Base-by-base conservation (phyloP, 2,113 vertebrate species). In the Poecilia latipinna region DNA sequence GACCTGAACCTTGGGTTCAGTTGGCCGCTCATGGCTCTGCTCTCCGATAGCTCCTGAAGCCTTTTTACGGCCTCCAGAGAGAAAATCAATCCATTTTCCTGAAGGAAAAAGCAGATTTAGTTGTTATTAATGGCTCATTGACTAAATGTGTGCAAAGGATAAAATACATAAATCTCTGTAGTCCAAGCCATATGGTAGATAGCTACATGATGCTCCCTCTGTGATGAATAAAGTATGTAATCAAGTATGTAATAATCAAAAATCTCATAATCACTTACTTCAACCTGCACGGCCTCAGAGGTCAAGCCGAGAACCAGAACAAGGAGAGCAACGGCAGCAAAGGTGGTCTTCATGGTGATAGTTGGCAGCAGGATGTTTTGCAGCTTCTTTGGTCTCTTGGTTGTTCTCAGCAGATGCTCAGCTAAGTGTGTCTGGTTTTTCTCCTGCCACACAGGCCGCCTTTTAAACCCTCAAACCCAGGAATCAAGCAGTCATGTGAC, bases 21-120 rank as follows among this genome's bases (percentile, higher is more conserved):
- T 19, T 37, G 64, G 35, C 42, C 67, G 2, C 15, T 28, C 1
- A 24, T 6, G 0, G 1, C 12, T n/a, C 44, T 19, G 61, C 57
- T 76, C 42, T 76, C 80, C 3, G 85, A 51, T 68, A 96, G 37
- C 32, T 91, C 87, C 79, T 95, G 95, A 39, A 97, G 94, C 72
- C 92, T 91, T 85, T 92, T 95, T 73, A 97, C 94, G 0, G 94
- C 94, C 28, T 96, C 95, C 86, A 95, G 65, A 0, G 95, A 78
- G 88, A 96, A 96, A 32, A 90, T 89, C 69, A 95, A 82, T 0
- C 95, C 86, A 5, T 94, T 96, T 72, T 96, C 96, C 96, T 97
- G 68, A 10, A 72, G 32, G 42, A 74, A 70, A 11, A 67, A 15
- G 57, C 15, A 78, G 24, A 48, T 44, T 70, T 32, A 31, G n/a